Evolutionary conservation across 2,888 invertebrate genomes (phyloP).

Genomic region (Steinernema scapterisci): DNA sequence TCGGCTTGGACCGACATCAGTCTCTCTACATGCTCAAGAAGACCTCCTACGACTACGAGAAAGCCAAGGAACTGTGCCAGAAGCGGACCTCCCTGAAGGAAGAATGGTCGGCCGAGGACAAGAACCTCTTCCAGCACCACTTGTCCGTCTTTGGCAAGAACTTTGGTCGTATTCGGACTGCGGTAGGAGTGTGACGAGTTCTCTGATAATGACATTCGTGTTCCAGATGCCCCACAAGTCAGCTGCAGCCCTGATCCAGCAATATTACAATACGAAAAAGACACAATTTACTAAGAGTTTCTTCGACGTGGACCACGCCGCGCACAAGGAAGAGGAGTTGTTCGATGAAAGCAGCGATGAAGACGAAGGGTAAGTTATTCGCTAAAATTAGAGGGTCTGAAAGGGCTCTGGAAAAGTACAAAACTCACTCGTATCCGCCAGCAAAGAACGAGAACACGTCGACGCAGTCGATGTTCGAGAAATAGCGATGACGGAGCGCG

Average conservation of each 20-base stretch:
- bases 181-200: too few relatives aligned
- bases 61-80: background rate
- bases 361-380: background rate
- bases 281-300: background rate
- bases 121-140: slow-evolving; percentile 15
- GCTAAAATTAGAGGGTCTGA: background rate
- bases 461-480: slow-evolving; percentile 34
- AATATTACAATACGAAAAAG: slow-evolving; percentile 24
- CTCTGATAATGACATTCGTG: background rate
- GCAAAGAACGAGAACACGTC: slow-evolving; percentile 33
- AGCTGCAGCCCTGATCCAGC: background rate
- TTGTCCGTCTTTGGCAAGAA: slow-evolving; percentile 8
- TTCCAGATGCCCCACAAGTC: slow-evolving; percentile 13
- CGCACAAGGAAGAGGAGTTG: slow-evolving; percentile 12
- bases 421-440: slow-evolving; percentile 1
- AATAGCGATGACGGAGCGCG: slow-evolving; percentile 49
- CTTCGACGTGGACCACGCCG: slow-evolving; percentile 2
- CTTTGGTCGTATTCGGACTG: background rate
- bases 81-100: background rate
- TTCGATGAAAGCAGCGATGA: slow-evolving; percentile 22
- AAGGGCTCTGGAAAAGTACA: background rate
- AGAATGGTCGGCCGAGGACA: slow-evolving; percentile 21
- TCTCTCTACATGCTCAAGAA: background rate
- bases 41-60: background rate
- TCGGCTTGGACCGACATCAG: background rate